These are phyloP conservation scores for Dasysyrphus albostriatus DNA, from an alignment of 2,888 invertebrate genomes.

Conservation along the genomic window DNA sequence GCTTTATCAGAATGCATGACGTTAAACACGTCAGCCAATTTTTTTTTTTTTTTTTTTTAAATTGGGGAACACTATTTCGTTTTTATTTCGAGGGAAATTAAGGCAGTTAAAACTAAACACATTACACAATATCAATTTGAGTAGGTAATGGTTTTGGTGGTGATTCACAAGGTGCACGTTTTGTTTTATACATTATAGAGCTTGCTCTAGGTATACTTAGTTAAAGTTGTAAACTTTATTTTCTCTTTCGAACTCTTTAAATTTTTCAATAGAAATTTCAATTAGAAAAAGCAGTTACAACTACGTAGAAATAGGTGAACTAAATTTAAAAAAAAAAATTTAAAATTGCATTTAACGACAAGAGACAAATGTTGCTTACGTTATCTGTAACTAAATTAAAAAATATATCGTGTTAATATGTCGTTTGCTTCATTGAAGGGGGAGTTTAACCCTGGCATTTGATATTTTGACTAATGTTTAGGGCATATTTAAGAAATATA, in stretches of 20 bases:
- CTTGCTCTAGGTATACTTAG: not conserved
- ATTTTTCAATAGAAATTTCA: not conserved
- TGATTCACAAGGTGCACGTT: not conserved
- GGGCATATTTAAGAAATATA: too few relatives aligned
- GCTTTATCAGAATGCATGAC: not conserved
- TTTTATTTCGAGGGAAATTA: not conserved
- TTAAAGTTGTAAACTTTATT: not conserved
- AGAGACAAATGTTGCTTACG: too few relatives aligned
- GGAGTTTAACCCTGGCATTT: too few relatives aligned
- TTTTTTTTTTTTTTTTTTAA: not conserved
- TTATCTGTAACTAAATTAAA: too few relatives aligned
- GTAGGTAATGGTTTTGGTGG: not conserved
- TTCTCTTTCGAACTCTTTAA: too few relatives aligned
- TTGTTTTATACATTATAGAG: not conserved
- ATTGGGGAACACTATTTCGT: not conserved
- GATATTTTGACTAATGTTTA: too few relatives aligned
- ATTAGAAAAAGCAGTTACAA: not conserved
- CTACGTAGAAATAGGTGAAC: too few relatives aligned
- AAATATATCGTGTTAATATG: too few relatives aligned
- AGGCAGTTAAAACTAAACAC: constrained; percentile 7
- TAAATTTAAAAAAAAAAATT: not conserved
- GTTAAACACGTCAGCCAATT: constrained; percentile 6
- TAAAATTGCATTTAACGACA: not conserved
- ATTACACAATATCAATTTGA: not conserved
- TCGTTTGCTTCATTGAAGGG: too few relatives aligned